Percentiles rank a stretch among this genome's conserved stretches.
Evolutionary conservation across 2,888 invertebrate genomes (phyloP).

Genomic region (Brachylomia viminalis): DNA sequence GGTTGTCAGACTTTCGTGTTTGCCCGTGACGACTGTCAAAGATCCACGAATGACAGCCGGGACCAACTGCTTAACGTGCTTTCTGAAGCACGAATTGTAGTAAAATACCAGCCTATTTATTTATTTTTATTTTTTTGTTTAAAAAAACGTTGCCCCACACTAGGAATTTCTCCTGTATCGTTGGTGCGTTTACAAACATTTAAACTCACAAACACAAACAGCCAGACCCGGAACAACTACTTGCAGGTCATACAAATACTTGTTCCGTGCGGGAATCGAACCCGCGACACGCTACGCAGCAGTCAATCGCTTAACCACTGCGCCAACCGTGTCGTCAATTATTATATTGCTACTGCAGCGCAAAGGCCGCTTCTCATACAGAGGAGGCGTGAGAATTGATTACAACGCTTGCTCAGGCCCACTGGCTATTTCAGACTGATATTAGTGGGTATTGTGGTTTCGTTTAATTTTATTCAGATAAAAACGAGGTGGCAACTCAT

Average conservation of each 20-base stretch:
- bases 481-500: background rate
- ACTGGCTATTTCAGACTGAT: background rate
- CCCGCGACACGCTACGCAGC: no score
- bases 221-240: no score
- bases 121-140: no score
- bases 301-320: no score
- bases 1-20: background rate
- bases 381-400: background rate
- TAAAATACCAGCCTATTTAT: background rate
- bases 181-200: no score
- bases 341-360: background rate
- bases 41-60: background rate
- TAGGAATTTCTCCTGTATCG: no score
- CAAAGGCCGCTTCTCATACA: background rate
- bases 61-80: background rate
- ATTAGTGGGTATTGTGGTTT: background rate
- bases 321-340: no score
- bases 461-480: background rate
- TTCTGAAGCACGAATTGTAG: background rate
- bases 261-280: no score
- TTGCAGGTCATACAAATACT: no score
- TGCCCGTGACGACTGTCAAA: background rate
- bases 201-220: no score
- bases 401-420: no score
- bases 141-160: no score